Percentiles rank a stretch among this genome's conserved stretches.
Evolutionary conservation across 2,888 invertebrate species (phyloP).

Genomic region (Amorpha juglandis): DNA sequence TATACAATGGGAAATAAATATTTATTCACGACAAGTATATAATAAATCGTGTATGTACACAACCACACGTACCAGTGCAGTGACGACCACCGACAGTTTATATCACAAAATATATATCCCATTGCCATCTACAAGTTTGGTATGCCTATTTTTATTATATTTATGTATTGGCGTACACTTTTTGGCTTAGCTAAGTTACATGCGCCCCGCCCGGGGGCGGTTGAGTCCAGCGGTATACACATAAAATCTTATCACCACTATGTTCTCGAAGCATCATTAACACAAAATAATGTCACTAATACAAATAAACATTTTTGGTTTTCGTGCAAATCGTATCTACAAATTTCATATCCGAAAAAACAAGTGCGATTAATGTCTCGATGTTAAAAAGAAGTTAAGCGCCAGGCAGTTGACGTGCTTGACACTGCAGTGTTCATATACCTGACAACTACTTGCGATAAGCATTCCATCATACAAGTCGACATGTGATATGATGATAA

Average conservation of each 20-base stretch:
- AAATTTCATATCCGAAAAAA: conserved; percentile 65
- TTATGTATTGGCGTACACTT: conserved; percentile 67
- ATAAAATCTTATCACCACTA: conserved; percentile 29
- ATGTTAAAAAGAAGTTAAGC: conserved; percentile 8
- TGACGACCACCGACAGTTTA: conserved; percentile 48
- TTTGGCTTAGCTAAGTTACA: conserved; percentile 74
- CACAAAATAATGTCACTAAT: conserved; percentile 57
- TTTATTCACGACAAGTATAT: conserved; percentile 69
- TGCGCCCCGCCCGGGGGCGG: conserved; percentile 17
- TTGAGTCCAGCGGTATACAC: conserved; percentile 30
- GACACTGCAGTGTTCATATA: not conserved
- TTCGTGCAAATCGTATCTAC: conserved; percentile 60
- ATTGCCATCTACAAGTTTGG: conserved; percentile 53
- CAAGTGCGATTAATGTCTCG: conserved; percentile 17
- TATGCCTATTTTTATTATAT: conserved; percentile 49
- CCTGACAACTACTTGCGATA: not conserved
- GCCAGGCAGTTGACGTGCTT: not conserved
- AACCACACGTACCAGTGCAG: conserved; percentile 52
- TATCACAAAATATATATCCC: conserved; percentile 72
- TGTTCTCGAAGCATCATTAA: conserved; percentile 34
- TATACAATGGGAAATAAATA: conserved; percentile 83
- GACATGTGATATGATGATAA: not conserved
- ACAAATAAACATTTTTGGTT: conserved; percentile 74
- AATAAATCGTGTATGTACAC: conserved; percentile 75
- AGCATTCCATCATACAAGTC: not conserved